Percentiles rank a stretch among this genome's conserved stretches.
Evolutionary conservation across 2,888 invertebrate genomes (phyloP).

Genomic region (Dendrolimus houi): DNA sequence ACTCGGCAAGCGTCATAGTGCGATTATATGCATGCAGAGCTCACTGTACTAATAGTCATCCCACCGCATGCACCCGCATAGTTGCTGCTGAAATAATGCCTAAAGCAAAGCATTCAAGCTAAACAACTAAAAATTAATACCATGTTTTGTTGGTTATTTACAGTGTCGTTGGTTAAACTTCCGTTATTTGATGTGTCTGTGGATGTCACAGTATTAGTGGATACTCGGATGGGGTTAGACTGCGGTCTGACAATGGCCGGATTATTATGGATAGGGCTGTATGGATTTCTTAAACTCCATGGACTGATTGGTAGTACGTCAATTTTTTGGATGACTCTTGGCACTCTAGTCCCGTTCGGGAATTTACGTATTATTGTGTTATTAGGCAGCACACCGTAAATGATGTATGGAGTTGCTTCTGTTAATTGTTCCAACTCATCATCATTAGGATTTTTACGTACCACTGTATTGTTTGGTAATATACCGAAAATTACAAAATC

Average conservation of each 20-base stretch:
- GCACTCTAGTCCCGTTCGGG: constrained; percentile 87
- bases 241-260: constrained; percentile 74
- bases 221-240: constrained; percentile 78
- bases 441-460: constrained; percentile 83
- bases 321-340: constrained; percentile 78
- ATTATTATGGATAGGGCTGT: constrained; percentile 77
- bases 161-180: constrained; percentile 71
- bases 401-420: constrained; percentile 82
- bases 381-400: constrained; percentile 86
- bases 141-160: constrained; percentile 73
- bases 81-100: constrained; percentile 44
- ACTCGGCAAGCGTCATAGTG: constrained; percentile 40
- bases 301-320: constrained; percentile 78
- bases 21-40: constrained; percentile 45
- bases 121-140: constrained; percentile 72
- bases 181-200: constrained; percentile 76
- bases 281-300: constrained; percentile 76
- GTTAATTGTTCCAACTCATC: constrained; percentile 80
- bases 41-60: constrained; percentile 32
- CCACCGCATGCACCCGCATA: constrained; percentile 26
- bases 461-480: constrained; percentile 86
- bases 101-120: constrained; percentile 67
- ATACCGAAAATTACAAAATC: constrained; percentile 86
- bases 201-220: constrained; percentile 80
- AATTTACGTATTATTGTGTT: constrained; percentile 87